Evolutionary conservation across 2,888 invertebrate genomes (phyloP).

Genomic region (Himalopsyche japonica): DNA sequence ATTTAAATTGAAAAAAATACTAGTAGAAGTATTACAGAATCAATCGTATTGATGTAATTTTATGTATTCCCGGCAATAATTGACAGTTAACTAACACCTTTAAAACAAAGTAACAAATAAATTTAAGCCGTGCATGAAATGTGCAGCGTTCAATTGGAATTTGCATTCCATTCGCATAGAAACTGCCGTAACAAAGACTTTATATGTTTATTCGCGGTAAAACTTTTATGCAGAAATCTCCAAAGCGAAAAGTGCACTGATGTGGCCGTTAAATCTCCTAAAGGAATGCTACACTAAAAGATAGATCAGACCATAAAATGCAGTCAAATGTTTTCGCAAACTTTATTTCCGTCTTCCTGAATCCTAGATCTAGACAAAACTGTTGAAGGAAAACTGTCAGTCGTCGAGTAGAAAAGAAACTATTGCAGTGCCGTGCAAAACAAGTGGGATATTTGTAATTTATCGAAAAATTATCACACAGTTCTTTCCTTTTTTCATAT

Average conservation of each 20-base stretch:
- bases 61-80: too few species aligned
- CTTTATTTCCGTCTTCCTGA: neutral
- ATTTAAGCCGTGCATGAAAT: too few species aligned
- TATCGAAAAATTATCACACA: too few species aligned
- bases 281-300: neutral
- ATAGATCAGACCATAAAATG: neutral
- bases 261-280: neutral
- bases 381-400: neutral
- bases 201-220: neutral
- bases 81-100: too few species aligned
- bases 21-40: too few species aligned
- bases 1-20: too few species aligned
- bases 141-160: too few species aligned
- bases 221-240: neutral
- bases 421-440: neutral
- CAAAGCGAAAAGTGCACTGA: neutral
- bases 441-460: neutral
- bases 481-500: too few species aligned
- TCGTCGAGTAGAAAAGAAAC: neutral
- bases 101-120: too few species aligned
- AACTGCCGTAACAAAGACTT: too few species aligned
- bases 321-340: neutral
- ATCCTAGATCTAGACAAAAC: neutral
- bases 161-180: too few species aligned
- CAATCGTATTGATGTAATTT: too few species aligned